Conservation (phyloP, 2,113 vertebrate species). For the Pelusios castaneus region DNA sequence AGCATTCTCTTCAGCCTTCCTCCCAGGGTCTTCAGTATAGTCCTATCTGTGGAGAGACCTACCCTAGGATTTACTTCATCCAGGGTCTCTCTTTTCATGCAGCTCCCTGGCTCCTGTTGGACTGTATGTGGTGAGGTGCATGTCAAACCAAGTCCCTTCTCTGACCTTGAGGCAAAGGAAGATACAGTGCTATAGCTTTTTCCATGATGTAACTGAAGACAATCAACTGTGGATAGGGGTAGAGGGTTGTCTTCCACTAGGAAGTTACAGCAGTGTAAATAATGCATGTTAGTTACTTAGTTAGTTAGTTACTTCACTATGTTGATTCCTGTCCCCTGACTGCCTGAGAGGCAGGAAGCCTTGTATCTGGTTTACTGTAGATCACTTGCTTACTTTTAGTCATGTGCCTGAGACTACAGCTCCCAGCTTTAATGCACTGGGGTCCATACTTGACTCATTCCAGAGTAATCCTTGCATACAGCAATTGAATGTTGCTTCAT, state of each 20-base stretch:
- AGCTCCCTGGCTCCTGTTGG: neutral
- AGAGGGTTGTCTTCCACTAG: neutral
- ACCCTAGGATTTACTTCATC: neutral
- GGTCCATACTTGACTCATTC: neutral
- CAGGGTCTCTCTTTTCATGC: neutral
- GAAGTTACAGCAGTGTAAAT: neutral
- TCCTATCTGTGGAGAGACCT: neutral
- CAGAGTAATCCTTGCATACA: neutral
- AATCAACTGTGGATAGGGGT: neutral
- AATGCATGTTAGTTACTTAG: neutral
- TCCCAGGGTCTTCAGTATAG: neutral
- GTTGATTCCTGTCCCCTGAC: neutral
- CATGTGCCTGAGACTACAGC: neutral
- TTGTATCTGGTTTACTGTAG: neutral
- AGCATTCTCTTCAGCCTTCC: neutral
- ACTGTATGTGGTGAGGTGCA: neutral
- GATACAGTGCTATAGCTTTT: too few relatives aligned
- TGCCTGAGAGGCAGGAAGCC: neutral
- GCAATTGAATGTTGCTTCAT: neutral
- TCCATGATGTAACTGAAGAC: too few relatives aligned
- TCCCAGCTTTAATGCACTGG: neutral
- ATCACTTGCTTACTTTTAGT: neutral
- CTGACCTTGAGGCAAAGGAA: neutral
- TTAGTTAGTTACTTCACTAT: neutral
- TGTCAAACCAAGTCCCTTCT: neutral